Percentiles rank a stretch among this genome's conserved stretches.
phyloP scores from a whole-genome alignment of 2,888 invertebrate genomes.

The Euplexia lucipara region DNA sequence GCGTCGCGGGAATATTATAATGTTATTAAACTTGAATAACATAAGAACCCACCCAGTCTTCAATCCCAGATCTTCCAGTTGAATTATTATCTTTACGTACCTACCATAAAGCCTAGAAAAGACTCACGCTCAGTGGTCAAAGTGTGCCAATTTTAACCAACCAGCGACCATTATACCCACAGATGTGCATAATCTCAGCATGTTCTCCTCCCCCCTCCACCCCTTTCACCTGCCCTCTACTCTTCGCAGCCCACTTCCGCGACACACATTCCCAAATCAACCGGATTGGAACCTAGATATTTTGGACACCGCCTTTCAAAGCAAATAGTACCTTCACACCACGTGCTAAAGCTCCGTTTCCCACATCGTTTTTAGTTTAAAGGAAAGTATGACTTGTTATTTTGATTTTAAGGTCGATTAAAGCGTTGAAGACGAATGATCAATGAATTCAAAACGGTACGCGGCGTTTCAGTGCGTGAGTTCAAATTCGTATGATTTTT shows the following conservation, averaged over 20 bases:
- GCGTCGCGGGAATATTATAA: too few relatives aligned
- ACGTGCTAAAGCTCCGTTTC: conserved; percentile 58
- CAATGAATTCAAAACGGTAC: conserved; percentile 85
- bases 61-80: conserved; percentile 25
- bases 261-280: conserved; percentile 87
- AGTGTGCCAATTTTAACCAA: conserved; percentile 68
- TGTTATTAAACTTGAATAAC: not conserved
- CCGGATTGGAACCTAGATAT: conserved; percentile 86
- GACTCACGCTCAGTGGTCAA: conserved; percentile 50
- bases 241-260: conserved; percentile 78
- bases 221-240: conserved; percentile 70
- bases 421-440: conserved; percentile 68
- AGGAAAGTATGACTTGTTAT: conserved; percentile 68
- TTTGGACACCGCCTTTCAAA: conserved; percentile 71
- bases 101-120: conserved; percentile 43
- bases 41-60: conserved; percentile 6
- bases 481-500: conserved; percentile 79
- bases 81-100: too few relatives aligned
- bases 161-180: conserved; percentile 57
- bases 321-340: conserved; percentile 67
- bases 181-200: conserved; percentile 76
- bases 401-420: conserved; percentile 72
- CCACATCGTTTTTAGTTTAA: conserved; percentile 41
- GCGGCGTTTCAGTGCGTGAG: conserved; percentile 77
- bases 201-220: conserved; percentile 32